Conservation (phyloP, 1,140 invertebrate species). For the Drosophila seguyi region DNA sequence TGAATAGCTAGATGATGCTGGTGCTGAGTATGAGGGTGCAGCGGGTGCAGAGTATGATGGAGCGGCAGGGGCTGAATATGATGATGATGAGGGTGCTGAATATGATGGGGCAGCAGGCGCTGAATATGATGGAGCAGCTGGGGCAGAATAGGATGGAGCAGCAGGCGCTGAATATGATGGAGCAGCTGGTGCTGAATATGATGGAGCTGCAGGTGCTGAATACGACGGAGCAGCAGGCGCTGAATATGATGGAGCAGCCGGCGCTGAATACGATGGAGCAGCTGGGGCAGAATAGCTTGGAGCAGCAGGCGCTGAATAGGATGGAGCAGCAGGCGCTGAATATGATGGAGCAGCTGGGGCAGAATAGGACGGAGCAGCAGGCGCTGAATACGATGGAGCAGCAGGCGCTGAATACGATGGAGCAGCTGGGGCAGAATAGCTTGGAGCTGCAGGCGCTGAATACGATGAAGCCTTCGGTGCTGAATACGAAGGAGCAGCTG, state of each 20-base stretch:
- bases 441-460: slow-evolving; percentile 26
- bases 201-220: slow-evolving; percentile 33
- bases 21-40: slow-evolving; percentile 19
- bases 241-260: slow-evolving; percentile 19
- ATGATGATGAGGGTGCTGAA: slow-evolving; percentile 21
- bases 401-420: slow-evolving; percentile 29
- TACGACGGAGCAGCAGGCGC: slow-evolving; percentile 14
- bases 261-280: neutral
- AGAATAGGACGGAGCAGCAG: slow-evolving; percentile 16
- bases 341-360: slow-evolving; percentile 6
- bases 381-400: slow-evolving; percentile 35
- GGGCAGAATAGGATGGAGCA: slow-evolving; percentile 16
- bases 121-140: slow-evolving; percentile 12
- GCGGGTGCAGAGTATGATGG: slow-evolving; percentile 23
- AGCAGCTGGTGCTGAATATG: slow-evolving; percentile 30
- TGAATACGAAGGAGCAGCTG: slow-evolving; percentile 10
- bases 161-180: slow-evolving; percentile 8
- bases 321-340: slow-evolving; percentile 27
- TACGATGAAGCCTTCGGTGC: slow-evolving; percentile 22
- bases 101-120: slow-evolving; percentile 13
- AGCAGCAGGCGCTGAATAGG: slow-evolving; percentile 6
- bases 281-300: slow-evolving; percentile 18
- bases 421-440: slow-evolving; percentile 7
- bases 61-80: neutral
- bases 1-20: slow-evolving; percentile 48